Evolutionary conservation across 2,113 vertebrate species (phyloP).

Genomic region (Cyphomyrus discorhynchus): DNA sequence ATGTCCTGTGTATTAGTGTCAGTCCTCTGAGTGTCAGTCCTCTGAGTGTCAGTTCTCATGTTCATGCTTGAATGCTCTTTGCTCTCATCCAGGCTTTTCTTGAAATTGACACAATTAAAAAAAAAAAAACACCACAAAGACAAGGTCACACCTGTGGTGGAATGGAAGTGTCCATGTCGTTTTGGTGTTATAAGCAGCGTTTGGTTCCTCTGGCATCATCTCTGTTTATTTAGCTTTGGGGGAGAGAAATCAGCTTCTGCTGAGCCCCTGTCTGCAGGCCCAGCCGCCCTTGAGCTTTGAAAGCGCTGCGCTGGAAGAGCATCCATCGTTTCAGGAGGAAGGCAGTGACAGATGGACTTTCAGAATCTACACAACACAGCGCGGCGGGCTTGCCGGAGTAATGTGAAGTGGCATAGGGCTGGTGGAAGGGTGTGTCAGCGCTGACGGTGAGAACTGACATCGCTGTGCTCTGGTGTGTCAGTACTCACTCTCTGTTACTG

Average conservation of each 20-base stretch:
- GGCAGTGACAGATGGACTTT: not conserved
- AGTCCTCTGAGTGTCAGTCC: not conserved
- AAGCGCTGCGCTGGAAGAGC: not conserved
- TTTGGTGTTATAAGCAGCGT: not conserved
- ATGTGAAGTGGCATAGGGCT: not conserved
- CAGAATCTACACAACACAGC: not conserved
- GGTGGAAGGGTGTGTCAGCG: not conserved
- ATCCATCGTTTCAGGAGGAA: not conserved
- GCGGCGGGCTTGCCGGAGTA: not conserved
- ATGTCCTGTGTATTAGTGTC: not conserved
- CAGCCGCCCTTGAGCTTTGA: not conserved
- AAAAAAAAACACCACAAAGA: not conserved
- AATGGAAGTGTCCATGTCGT: not conserved
- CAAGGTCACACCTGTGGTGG: not conserved
- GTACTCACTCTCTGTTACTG: not conserved
- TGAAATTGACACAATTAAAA: not conserved
- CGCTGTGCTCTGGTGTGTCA: not conserved
- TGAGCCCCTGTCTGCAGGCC: not conserved
- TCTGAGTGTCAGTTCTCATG: not conserved
- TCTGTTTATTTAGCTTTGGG: not conserved
- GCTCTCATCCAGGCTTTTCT: not conserved
- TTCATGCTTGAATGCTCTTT: not conserved
- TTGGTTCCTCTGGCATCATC: not conserved
- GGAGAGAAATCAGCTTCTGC: not conserved
- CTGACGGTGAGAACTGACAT: not conserved